These are phyloP conservation scores for Elymnias hypermnestra DNA, from an alignment of 1,140 invertebrate genomes.

Conservation along the genomic window DNA sequence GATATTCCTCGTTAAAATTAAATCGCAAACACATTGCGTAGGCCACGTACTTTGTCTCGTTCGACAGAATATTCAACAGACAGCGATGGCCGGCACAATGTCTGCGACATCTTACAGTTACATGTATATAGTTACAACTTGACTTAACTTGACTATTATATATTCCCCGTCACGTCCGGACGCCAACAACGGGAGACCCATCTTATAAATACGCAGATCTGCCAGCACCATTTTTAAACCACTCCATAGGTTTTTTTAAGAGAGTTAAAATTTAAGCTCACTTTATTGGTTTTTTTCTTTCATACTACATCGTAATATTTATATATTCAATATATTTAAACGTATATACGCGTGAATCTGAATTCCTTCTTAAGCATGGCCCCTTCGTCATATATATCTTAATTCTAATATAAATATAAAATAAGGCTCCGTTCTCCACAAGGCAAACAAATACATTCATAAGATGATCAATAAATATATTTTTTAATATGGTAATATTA, in stretches of 20 bases:
- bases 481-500: constrained; percentile 5
- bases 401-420: constrained; percentile 51
- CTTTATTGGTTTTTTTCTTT: constrained; percentile 18
- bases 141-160: constrained; percentile 27
- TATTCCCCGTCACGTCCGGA: constrained; percentile 6
- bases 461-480: constrained; percentile 31
- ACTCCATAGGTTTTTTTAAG: constrained; percentile 27
- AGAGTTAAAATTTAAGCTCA: constrained; percentile 28
- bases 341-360: constrained; percentile 21
- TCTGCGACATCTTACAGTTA: constrained; percentile 6
- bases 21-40: constrained; percentile 3
- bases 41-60: not conserved
- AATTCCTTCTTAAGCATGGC: constrained; percentile 39
- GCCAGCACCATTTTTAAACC: constrained; percentile 61
- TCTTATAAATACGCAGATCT: constrained; percentile 53
- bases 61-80: not conserved
- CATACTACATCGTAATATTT: constrained; percentile 19
- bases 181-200: constrained; percentile 6
- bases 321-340: constrained; percentile 23
- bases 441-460: constrained; percentile 44
- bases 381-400: constrained; percentile 50
- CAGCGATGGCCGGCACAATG: constrained; percentile 30
- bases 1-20: constrained; percentile 2
- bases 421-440: constrained; percentile 53
- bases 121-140: constrained; percentile 11